Percentiles rank a stretch among this genome's conserved stretches.
Evolutionary conservation across 2,113 vertebrate genomes (phyloP).

Genomic region (Hippocampus mohnikei): DNA sequence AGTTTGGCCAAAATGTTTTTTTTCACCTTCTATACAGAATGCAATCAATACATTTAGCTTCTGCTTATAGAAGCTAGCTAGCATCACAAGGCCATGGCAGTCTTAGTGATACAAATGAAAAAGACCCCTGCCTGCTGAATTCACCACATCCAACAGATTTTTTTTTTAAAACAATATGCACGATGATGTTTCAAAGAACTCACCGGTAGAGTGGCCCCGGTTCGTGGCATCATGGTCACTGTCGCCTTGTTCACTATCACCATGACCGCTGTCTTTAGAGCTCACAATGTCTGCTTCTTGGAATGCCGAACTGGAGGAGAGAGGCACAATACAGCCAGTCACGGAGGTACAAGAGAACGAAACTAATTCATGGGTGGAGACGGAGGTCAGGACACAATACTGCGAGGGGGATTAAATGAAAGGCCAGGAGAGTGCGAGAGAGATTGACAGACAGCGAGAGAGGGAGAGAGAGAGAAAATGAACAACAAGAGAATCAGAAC

Average conservation of each 20-base stretch:
- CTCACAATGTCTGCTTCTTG: conserved; percentile 99
- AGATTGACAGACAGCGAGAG: not conserved
- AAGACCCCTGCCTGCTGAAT: conserved; percentile 41
- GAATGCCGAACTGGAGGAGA: conserved; percentile 86
- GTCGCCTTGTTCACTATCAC: conserved; percentile 98
- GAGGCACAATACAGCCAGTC: not conserved
- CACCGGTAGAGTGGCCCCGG: conserved; percentile 94
- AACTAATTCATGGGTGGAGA: not conserved
- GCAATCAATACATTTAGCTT: conserved; percentile 57
- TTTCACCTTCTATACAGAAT: conserved; percentile 42
- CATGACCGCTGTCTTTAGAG: conserved; percentile 99
- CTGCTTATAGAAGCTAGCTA: not conserved
- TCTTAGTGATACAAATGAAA: not conserved
- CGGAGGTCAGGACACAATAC: not conserved
- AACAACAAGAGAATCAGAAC: conserved; percentile 29
- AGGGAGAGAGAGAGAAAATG: conserved; percentile 4
- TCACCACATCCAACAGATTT: conserved; percentile 40
- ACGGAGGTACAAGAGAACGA: not conserved
- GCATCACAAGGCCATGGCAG: not conserved
- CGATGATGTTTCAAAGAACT: conserved; percentile 58
- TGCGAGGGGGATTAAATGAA: conserved; percentile 28
- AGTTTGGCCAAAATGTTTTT: conserved; percentile 19
- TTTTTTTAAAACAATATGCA: not conserved
- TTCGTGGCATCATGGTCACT: conserved; percentile 99
- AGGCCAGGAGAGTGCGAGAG: not conserved